Conservation (phyloP, 2,113 vertebrate genomes). For the Xiphias gladius region DNA sequence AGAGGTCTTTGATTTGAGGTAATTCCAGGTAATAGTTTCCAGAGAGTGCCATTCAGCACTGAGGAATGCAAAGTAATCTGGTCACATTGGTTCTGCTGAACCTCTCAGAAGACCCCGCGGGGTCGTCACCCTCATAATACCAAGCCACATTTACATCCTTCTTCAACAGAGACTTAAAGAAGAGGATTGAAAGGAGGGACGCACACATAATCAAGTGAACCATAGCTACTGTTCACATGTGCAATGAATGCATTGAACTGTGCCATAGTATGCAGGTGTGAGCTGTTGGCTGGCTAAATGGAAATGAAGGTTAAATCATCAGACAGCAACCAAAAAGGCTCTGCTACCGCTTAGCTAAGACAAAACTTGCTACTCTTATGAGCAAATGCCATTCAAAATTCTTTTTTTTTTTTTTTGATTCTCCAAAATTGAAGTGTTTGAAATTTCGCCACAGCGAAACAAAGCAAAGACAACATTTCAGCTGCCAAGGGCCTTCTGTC, state of each 20-base stretch:
- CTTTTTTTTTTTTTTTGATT: background rate
- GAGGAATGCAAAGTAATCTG: slow-evolving; percentile 77
- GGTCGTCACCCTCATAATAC: slow-evolving; percentile 60
- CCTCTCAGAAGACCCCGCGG: slow-evolving; percentile 52
- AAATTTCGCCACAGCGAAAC: slow-evolving; percentile 39
- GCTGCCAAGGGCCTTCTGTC: slow-evolving; percentile 62
- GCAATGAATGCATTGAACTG: slow-evolving; percentile 38
- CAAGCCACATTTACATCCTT: slow-evolving; percentile 58
- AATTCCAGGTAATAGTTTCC: slow-evolving; percentile 83
- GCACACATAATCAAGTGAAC: slow-evolving; percentile 60
- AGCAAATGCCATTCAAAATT: slow-evolving; percentile 52
- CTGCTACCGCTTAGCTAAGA: slow-evolving; percentile 2
- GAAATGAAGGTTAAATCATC: slow-evolving; percentile 35
- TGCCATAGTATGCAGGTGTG: slow-evolving; percentile 55
- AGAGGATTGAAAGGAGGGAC: slow-evolving; percentile 46
- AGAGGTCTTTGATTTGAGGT: slow-evolving; percentile 79
- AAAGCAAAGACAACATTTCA: slow-evolving; percentile 50
- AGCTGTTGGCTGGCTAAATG: slow-evolving; percentile 28
- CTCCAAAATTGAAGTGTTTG: no score
- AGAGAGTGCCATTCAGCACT: slow-evolving; percentile 66
- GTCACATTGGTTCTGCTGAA: slow-evolving; percentile 61
- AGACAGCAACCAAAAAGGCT: slow-evolving; percentile 1
- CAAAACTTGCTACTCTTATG: slow-evolving; percentile 9
- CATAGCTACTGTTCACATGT: slow-evolving; percentile 62
- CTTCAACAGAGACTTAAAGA: slow-evolving; percentile 46